These are phyloP conservation scores for Rotaria macrura DNA, from an alignment of 2,888 invertebrate species.

Conservation along the genomic window DNA sequence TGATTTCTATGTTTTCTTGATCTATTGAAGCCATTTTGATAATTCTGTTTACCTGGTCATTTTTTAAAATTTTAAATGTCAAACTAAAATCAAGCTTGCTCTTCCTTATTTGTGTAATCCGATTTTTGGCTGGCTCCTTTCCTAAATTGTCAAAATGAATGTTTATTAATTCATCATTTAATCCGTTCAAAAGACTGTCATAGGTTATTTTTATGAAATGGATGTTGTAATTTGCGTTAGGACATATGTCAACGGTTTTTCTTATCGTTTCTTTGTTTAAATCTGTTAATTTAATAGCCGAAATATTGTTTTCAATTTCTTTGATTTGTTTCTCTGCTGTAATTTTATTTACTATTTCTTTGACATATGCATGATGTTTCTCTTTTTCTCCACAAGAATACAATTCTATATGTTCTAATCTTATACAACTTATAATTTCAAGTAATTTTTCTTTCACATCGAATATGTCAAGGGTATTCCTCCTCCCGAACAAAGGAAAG, in stretches of 20 bases:
- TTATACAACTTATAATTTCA: too few relatives aligned
- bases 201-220: not conserved
- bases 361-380: too few relatives aligned
- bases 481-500: too few relatives aligned
- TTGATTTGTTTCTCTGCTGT: too few relatives aligned
- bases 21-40: slow-evolving; percentile 9
- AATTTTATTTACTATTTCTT: too few relatives aligned
- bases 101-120: slow-evolving; percentile 20
- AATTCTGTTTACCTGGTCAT: not conserved
- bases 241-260: not conserved
- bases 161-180: not conserved
- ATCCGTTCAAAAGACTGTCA: not conserved
- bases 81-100: slow-evolving; percentile 26
- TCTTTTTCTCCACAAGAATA: too few relatives aligned
- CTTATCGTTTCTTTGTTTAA: too few relatives aligned
- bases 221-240: not conserved
- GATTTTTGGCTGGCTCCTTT: not conserved
- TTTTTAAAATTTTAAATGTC: not conserved
- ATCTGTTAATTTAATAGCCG: too few relatives aligned
- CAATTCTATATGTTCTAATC: too few relatives aligned
- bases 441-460: too few relatives aligned
- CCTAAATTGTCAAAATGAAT: slow-evolving; percentile 23
- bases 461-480: too few relatives aligned
- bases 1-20: slow-evolving; percentile 30
- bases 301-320: too few relatives aligned